A percentile compares a stretch with the other conserved stretches of the same genome.
phyloP scores from a whole-genome alignment of 2,888 invertebrate genomes.

The Horisme vitalbata region DNA sequence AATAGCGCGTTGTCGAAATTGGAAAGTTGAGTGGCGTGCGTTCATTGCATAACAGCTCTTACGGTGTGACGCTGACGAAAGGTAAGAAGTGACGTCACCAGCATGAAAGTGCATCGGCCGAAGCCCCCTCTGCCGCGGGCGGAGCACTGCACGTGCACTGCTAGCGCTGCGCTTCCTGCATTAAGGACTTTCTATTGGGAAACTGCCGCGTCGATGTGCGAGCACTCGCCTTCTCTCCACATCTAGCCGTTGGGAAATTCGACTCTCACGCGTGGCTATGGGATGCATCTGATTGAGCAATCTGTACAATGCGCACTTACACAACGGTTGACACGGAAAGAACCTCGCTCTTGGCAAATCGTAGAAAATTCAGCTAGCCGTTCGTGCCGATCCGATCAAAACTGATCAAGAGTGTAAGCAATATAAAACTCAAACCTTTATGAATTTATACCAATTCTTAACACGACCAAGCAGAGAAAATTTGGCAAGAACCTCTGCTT shows the following conservation, averaged over 20 bases:
- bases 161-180: conserved; percentile 71
- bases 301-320: conserved; percentile 64
- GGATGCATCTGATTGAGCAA: conserved; percentile 79
- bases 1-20: conserved; percentile 83
- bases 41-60: conserved; percentile 78
- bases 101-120: conserved; percentile 81
- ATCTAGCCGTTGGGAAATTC: conserved; percentile 67
- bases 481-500: too few species aligned
- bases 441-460: too few species aligned
- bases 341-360: conserved; percentile 37
- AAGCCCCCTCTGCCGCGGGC: conserved; percentile 54
- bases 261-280: conserved; percentile 66
- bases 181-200: conserved; percentile 80
- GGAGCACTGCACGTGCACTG: conserved; percentile 51
- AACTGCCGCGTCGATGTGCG: conserved; percentile 51
- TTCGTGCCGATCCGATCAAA: conserved; percentile 21
- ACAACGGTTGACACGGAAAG: conserved; percentile 54
- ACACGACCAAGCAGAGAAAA: too few species aligned
- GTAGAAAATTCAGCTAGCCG: conserved; percentile 32
- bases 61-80: conserved; percentile 79
- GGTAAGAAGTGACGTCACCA: conserved; percentile 76
- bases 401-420: conserved; percentile 25
- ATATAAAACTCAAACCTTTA: too few species aligned
- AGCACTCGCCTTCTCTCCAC: conserved; percentile 57
- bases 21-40: conserved; percentile 80